Evolutionary conservation across 2,888 invertebrate species (phyloP).

Genomic region (Acheta domesticus): DNA sequence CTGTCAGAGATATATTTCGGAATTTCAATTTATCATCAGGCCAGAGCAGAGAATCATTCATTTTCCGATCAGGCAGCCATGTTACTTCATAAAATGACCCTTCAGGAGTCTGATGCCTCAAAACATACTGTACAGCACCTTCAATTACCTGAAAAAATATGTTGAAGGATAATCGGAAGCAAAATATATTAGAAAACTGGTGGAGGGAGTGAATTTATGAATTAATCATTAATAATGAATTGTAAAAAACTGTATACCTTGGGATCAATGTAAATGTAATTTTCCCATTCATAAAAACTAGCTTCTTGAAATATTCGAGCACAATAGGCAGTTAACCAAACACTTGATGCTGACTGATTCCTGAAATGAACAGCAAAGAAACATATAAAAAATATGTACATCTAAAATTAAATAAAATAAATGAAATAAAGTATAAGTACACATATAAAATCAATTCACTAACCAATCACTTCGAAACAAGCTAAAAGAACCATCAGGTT

Average conservation of each 20-base stretch:
- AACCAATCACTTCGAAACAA: constrained; percentile 89
- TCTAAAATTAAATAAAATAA: constrained; percentile 10
- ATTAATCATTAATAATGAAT: no score
- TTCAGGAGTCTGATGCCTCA: constrained; percentile 76
- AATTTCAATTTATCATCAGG: constrained; percentile 55
- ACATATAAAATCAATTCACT: constrained; percentile 41
- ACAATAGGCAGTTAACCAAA: constrained; percentile 91
- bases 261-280: constrained; percentile 90
- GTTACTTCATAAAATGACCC: constrained; percentile 89
- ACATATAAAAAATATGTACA: constrained; percentile 27
- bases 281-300: constrained; percentile 95
- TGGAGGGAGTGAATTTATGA: constrained; percentile 11
- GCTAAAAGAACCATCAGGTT: constrained; percentile 84
- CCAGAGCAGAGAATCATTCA: constrained; percentile 68
- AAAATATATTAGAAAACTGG: constrained; percentile 33
- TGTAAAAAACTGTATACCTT: constrained; percentile 50
- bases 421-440: not conserved
- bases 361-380: constrained; percentile 45
- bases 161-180: constrained; percentile 42
- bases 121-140: constrained; percentile 79
- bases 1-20: constrained; percentile 85
- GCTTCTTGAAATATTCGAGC: constrained; percentile 86
- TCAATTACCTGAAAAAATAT: constrained; percentile 58
- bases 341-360: constrained; percentile 82
- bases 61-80: constrained; percentile 83